Conservation (phyloP, 1,140 invertebrate genomes). For the Chymomyza costata region DNA sequence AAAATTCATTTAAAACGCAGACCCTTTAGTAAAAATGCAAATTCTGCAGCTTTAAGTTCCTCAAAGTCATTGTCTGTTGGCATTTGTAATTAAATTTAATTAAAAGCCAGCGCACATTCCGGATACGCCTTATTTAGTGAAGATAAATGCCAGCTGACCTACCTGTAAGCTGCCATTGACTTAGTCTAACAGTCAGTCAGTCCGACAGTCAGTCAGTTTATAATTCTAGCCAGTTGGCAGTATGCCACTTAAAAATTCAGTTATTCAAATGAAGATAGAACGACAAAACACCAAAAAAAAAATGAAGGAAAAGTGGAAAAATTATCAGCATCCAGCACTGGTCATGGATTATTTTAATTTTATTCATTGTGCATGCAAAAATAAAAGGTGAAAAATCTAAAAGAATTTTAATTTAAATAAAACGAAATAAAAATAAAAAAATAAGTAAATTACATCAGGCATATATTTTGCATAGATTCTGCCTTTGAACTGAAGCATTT, state of each 20-base stretch:
- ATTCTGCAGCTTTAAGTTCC: slow-evolving; percentile 32
- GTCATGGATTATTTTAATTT: slow-evolving; percentile 68
- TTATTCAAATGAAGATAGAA: slow-evolving; percentile 58
- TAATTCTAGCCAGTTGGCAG: slow-evolving; percentile 11
- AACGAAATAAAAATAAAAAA: no score
- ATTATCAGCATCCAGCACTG: slow-evolving; percentile 50
- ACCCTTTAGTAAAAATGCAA: slow-evolving; percentile 52
- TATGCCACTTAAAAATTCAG: slow-evolving; percentile 64
- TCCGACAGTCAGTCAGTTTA: slow-evolving; percentile 42
- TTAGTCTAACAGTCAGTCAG: slow-evolving; percentile 32
- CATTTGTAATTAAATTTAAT: slow-evolving; percentile 72
- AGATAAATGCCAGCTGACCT: slow-evolving; percentile 40
- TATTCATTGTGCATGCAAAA: slow-evolving; percentile 70
- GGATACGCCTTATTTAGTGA: slow-evolving; percentile 6
- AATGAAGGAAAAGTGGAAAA: slow-evolving; percentile 19
- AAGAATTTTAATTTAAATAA: slow-evolving; percentile 65
- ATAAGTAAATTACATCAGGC: no score
- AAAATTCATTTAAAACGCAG: no score
- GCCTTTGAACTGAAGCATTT: no score
- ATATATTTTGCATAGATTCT: no score
- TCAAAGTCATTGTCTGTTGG: slow-evolving; percentile 44
- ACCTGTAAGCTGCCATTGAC: slow-evolving; percentile 21
- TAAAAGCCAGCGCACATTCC: slow-evolving; percentile 56
- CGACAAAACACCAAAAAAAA: slow-evolving; percentile 6
- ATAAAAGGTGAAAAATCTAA: slow-evolving; percentile 71